These are phyloP conservation scores for Villa cingulata DNA, from an alignment of 2,888 invertebrate genomes.

Conservation along the genomic window DNA sequence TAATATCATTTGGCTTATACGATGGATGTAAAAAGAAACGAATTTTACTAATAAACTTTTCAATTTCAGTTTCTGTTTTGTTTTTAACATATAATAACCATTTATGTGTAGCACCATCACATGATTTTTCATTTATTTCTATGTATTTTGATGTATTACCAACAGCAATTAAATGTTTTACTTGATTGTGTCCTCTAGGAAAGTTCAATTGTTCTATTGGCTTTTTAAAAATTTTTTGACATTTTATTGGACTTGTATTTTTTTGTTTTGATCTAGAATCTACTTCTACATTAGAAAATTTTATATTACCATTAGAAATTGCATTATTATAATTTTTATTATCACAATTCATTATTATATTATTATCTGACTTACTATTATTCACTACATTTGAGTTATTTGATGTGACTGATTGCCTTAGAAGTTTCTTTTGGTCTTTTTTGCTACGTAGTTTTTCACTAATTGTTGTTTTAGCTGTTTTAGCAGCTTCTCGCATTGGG, in stretches of 20 bases:
- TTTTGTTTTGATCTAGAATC: too few relatives aligned
- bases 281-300: too few relatives aligned
- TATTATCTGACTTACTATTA: constrained; percentile 23
- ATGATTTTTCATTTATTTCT: constrained; percentile 49
- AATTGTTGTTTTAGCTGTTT: constrained; percentile 35
- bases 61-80: constrained; percentile 45
- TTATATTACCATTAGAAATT: too few relatives aligned
- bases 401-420: neutral
- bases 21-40: constrained; percentile 72
- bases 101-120: constrained; percentile 61
- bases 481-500: constrained; percentile 38
- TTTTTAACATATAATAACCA: constrained; percentile 83
- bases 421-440: constrained; percentile 3
- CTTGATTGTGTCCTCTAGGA: constrained; percentile 41
- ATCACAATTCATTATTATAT: constrained; percentile 11
- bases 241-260: too few relatives aligned
- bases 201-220: constrained; percentile 39
- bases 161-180: constrained; percentile 41
- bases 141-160: constrained; percentile 75
- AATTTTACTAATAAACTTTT: constrained; percentile 55
- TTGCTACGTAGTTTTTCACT: constrained; percentile 16
- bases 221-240: constrained; percentile 7
- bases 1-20: constrained; percentile 73
- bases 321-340: too few relatives aligned
- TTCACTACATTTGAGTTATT: neutral